phyloP scores from a whole-genome alignment of 2,888 invertebrate species.

The Chrysopilus asiliformis region DNA sequence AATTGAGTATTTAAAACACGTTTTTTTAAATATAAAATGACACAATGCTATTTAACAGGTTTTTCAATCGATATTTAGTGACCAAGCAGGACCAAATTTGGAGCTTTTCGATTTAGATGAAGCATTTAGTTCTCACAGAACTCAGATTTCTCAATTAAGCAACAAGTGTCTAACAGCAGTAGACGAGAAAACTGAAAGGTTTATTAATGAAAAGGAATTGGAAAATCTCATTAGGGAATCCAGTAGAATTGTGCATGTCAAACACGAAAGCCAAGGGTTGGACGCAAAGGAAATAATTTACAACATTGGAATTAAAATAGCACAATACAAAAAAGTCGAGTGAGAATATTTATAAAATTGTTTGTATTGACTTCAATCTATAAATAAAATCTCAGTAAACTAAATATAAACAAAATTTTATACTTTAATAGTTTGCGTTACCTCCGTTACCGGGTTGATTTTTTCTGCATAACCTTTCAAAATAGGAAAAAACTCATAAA shows the following conservation, averaged over 20 bases:
- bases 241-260: constrained; percentile 62
- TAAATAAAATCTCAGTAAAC: no score
- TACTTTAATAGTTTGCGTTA: no score
- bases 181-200: constrained; percentile 33
- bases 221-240: constrained; percentile 86
- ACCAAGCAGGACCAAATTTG: constrained; percentile 79
- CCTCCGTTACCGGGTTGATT: no score
- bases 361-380: no score
- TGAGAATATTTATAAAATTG: no score
- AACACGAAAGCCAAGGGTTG: constrained; percentile 39
- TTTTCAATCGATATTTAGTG: constrained; percentile 91
- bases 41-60: no score
- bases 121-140: constrained; percentile 86
- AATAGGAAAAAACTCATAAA: no score
- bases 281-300: constrained; percentile 59
- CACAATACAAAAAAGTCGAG: constrained; percentile 65
- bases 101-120: constrained; percentile 96
- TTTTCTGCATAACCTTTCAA: no score
- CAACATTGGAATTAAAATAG: constrained; percentile 61
- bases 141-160: constrained; percentile 76
- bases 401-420: no score
- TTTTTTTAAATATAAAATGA: no score
- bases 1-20: no score
- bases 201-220: constrained; percentile 55
- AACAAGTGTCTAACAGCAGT: constrained; percentile 59